phyloP scores from a whole-genome alignment of 2,888 invertebrate genomes.

The Synanthedon tipuliformis region DNA sequence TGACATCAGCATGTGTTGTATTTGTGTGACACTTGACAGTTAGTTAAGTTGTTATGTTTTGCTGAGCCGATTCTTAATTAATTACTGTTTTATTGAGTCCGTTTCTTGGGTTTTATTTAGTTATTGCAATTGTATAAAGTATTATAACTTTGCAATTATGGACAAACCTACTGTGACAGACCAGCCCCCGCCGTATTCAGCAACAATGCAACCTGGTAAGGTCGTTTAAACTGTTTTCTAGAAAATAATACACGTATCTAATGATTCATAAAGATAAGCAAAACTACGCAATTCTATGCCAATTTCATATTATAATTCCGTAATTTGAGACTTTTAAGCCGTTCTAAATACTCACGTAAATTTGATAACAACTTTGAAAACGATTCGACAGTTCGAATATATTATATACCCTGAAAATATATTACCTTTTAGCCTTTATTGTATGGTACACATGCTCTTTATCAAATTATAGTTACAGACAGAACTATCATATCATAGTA shows the following conservation, averaged over 20 bases:
- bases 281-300: constrained; percentile 15
- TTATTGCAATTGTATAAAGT: too few species aligned
- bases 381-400: neutral
- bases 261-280: constrained; percentile 44
- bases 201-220: constrained; percentile 43
- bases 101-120: too few species aligned
- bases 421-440: too few species aligned
- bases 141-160: constrained; percentile 17
- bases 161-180: constrained; percentile 50
- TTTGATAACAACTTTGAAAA: neutral
- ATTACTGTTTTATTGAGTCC: too few species aligned
- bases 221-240: neutral
- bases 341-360: neutral
- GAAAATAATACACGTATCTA: constrained; percentile 9
- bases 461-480: too few species aligned
- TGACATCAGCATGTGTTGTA: too few species aligned
- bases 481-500: too few species aligned
- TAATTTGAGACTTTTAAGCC: neutral
- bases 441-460: too few species aligned
- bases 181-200: constrained; percentile 68
- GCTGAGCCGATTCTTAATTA: too few species aligned
- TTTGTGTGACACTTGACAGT: too few species aligned
- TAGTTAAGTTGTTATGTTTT: too few species aligned
- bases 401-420: neutral
- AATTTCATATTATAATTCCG: neutral